Percentiles rank a stretch among this genome's conserved stretches.
These are phyloP conservation scores for Conus betulinus DNA, from an alignment of 1,140 invertebrate species.

Conservation along the genomic window DNA sequence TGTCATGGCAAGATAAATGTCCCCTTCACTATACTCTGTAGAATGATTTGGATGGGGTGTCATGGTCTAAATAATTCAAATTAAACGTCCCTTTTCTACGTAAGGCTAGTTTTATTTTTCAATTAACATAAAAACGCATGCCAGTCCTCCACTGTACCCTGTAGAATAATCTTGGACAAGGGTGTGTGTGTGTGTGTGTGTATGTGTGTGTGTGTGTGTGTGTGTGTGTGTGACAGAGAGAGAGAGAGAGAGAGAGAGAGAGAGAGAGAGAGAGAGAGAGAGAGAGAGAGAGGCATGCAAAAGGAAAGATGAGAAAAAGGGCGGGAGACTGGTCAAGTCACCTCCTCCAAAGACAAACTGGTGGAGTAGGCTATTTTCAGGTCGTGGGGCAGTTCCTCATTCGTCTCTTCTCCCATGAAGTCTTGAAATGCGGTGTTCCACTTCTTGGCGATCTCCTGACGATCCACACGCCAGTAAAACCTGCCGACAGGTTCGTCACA, in stretches of 20 bases:
- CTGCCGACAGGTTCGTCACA: neutral
- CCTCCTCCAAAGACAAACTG: slow-evolving; percentile 17
- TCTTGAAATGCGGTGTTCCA: slow-evolving; percentile 21
- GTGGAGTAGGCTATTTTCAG: slow-evolving; percentile 14
- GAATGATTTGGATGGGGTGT: too few species aligned
- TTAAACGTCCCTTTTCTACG: too few species aligned
- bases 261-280: neutral
- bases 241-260: neutral
- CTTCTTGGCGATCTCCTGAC: neutral
- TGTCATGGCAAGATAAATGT: too few species aligned
- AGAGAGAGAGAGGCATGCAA: neutral
- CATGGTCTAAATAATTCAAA: too few species aligned
- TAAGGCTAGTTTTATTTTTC: too few species aligned
- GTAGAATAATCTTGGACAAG: neutral
- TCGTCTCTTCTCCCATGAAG: neutral
- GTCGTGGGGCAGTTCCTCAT: neutral
- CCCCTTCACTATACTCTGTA: too few species aligned
- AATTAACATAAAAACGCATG: too few species aligned
- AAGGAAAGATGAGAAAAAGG: neutral
- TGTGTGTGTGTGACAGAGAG: neutral
- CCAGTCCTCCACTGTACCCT: neutral
- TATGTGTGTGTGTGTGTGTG: slow-evolving; percentile 9
- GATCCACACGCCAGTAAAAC: slow-evolving; percentile 19
- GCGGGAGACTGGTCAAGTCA: neutral
- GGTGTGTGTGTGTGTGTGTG: slow-evolving; percentile 6